Evolutionary conservation across 64 coral and sea anemone species (phyloP), one percentile per base, ranked within the genome.

Genomic region (Pocillopora verrucosa): DNA sequence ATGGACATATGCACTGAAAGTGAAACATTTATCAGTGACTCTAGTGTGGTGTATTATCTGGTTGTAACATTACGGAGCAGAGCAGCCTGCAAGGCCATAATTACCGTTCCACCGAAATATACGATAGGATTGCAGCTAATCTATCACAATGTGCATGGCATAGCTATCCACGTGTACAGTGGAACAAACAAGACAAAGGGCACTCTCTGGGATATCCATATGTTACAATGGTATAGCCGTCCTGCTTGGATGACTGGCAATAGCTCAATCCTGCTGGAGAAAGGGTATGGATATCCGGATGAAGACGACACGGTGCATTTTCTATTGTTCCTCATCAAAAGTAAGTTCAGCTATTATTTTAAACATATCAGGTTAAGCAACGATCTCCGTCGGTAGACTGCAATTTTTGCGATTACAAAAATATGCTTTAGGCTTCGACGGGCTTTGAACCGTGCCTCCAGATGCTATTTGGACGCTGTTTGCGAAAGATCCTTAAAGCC

Each of bases 61-160:
- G 36, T 56, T 22, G 80, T 84, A 9, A 84, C 16, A 67, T 9
- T 15, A 17, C 10, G 16, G 7, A 38, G 34, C 16, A 36, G 1
- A 14, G 13, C 2, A 10, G n/a, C 20, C 12, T 96, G 94, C 82
- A 19, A 89, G 4, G 80, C 64, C 15, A 30, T 77, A 0, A 60
- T 96, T 24, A 26, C 30, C 24, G 84, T 87, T 56, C 64, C 83
- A 56, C 45, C 17, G 22, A 74, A 87, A 11, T 89, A 86, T 16
- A 89, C 72, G 17, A 78, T 96, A n/a, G 64, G 20, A 35, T n/a
- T 96, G 16, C 94, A 96, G 24, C 51, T 96, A 4, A 51, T 96
- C 2, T 69, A 92, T 56, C 60, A 79, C 11, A n/a, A 61, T 14
- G 2, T 92, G 11, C 20, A 76, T 35, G 11, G 0, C 0, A 24